Percentiles rank a stretch among this genome's conserved stretches.
phyloP scores from a whole-genome alignment of 2,113 vertebrate species.

The Trogon surrucura region DNA sequence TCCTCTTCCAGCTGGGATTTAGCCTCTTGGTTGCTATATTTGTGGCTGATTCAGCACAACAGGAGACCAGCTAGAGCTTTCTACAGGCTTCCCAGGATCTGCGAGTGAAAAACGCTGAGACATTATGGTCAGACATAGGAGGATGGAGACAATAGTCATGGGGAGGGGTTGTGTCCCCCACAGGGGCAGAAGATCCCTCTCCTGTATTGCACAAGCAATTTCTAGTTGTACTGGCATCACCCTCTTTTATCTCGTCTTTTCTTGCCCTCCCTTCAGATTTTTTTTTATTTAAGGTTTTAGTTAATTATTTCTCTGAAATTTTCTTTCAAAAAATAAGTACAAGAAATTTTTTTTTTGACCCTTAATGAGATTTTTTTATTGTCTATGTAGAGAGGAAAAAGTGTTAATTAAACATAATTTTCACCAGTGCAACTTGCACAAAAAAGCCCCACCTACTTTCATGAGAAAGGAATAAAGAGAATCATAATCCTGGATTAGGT shows the following conservation, averaged over 20 bases:
- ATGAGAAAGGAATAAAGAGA: constrained; percentile 68
- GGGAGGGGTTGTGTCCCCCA: background rate
- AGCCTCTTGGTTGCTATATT: background rate
- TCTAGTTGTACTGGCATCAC: background rate
- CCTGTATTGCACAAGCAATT: background rate
- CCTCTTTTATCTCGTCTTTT: too few species aligned
- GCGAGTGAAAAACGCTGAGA: background rate
- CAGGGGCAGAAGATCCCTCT: background rate
- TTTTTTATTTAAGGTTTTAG: background rate
- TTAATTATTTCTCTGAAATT: background rate
- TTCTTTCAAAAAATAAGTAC: background rate
- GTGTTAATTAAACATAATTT: constrained; percentile 58
- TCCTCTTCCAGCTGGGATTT: background rate
- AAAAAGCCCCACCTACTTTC: constrained; percentile 59
- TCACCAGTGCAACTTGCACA: constrained; percentile 20
- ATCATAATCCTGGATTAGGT: constrained; percentile 70
- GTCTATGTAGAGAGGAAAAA: background rate
- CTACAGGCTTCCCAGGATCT: background rate
- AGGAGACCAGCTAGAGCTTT: background rate
- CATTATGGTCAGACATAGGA: background rate
- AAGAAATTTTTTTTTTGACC: background rate
- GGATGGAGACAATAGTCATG: background rate
- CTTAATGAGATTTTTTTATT: background rate
- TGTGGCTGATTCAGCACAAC: background rate
- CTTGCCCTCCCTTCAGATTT: background rate